Evolutionary conservation across 1,140 invertebrate genomes (phyloP), one percentile per base, ranked within the genome.

Genomic region (Apis dorsata): DNA sequence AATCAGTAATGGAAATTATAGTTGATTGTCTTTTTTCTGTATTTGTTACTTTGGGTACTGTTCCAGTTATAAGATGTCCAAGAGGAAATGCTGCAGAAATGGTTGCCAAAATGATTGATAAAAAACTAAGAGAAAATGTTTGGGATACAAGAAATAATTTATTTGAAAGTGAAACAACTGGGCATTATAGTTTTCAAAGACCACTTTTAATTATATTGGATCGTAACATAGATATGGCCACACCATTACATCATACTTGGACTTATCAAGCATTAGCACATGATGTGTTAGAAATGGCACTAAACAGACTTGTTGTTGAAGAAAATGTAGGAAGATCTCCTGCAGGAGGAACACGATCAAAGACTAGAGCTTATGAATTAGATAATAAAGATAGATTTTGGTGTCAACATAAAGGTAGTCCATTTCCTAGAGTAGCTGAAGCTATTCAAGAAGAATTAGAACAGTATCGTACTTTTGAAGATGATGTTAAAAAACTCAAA

Each of bases 191-290:
- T 94, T 99, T 99, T 93, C 98, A 99, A 89, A 95, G 99, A 78
- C 99, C 99, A 8, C 94, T 99, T 78, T 93, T 99, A 17, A 97
- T 99, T 74, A 94, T 99, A 83, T 94, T 99, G 68, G 99, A 99
- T 93, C 95, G 99, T 81, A 99, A 98, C 94, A 95, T 99, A 80
- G 99, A 99, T 94, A 97, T 99, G 95, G 98, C 99, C 1, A 99
- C 99, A 24, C 98, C 98, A 60, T 94, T 99, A 81, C 98, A 99
- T 96, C 99, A 99, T 93, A 99, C 99, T 8, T 99, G 99, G 99
- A 99, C 99, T 1, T 99, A 99, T 93, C 98, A 99, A 94, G 99
- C 99, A 17, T 92, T 99, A 75, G 97, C 98, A 55, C 99, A 99
- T 93, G 99, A 99, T 95, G 97, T 99, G 2, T 92, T 99, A 21